These are phyloP conservation scores for Lissonota sp. DNA, from an alignment of 2,888 invertebrate species.

Conservation along the genomic window DNA sequence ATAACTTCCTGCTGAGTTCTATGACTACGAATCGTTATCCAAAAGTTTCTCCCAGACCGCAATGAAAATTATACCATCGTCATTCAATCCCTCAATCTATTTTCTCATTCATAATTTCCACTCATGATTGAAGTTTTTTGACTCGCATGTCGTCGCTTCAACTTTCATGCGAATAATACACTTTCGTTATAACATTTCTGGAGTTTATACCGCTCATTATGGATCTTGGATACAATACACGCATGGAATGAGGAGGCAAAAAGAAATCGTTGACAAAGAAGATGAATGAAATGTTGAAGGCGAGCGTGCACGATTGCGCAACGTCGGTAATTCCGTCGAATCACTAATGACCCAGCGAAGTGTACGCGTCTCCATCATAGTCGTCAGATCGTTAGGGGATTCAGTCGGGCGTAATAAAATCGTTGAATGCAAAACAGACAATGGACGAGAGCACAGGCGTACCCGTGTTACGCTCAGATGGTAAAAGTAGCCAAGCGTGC, in stretches of 20 bases:
- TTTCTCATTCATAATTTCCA: too few species aligned
- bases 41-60: background rate
- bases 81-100: too few species aligned
- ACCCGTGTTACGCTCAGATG: slow-evolving; percentile 33
- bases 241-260: background rate
- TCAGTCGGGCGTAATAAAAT: slow-evolving; percentile 79
- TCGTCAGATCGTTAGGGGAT: slow-evolving; percentile 78
- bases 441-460: slow-evolving; percentile 66
- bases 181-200: too few species aligned
- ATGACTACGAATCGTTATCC: background rate
- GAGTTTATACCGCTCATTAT: too few species aligned
- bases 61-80: background rate
- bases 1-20: slow-evolving; percentile 25
- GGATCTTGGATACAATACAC: too few species aligned
- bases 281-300: slow-evolving; percentile 36
- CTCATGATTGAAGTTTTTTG: background rate
- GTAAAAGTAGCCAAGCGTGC: slow-evolving; percentile 60
- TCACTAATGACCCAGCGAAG: slow-evolving; percentile 74
- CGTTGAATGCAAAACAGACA: slow-evolving; percentile 78
- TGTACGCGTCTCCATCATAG: slow-evolving; percentile 38
- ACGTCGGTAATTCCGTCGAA: slow-evolving; percentile 72
- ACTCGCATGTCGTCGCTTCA: background rate
- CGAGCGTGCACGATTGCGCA: slow-evolving; percentile 30
- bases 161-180: background rate
- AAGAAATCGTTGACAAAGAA: background rate